Evolutionary conservation across 2,797 vertebrate genomes (phyloP).

Genomic region (Cuniculus paca): DNA sequence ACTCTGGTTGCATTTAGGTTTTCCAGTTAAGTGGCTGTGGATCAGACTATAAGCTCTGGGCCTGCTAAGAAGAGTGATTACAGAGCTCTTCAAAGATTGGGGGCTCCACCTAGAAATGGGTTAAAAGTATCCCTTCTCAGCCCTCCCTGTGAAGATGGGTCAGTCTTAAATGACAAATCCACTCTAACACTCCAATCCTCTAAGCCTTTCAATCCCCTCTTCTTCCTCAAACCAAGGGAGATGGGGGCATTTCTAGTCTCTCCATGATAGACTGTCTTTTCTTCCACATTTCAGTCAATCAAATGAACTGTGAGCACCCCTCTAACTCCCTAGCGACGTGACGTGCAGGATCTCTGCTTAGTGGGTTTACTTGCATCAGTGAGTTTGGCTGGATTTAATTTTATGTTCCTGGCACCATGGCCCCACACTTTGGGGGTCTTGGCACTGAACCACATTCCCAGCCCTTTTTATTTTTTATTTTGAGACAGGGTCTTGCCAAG

Average conservation of each 20-base stretch:
- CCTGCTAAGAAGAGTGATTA: background rate
- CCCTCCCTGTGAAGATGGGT: background rate
- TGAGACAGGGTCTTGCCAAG: background rate
- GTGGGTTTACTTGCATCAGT: background rate
- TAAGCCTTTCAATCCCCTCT: background rate
- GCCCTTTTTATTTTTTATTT: background rate
- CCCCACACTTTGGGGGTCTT: background rate
- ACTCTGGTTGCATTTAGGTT: background rate
- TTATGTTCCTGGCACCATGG: background rate
- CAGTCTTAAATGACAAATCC: background rate
- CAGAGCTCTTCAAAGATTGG: background rate
- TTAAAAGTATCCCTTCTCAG: background rate
- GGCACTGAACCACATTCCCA: background rate
- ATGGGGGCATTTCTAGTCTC: background rate
- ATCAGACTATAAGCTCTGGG: background rate
- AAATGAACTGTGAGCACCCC: background rate
- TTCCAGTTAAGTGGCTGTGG: background rate
- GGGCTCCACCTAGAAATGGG: background rate
- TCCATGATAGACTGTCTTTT: background rate
- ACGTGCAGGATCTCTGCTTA: background rate
- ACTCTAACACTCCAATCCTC: background rate
- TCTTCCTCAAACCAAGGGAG: background rate
- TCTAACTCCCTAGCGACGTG: background rate
- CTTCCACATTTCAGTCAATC: background rate
- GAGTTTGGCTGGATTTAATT: background rate